Base-by-base conservation (phyloP, 2,888 invertebrate species). In the Dioctria rufipes region DNA sequence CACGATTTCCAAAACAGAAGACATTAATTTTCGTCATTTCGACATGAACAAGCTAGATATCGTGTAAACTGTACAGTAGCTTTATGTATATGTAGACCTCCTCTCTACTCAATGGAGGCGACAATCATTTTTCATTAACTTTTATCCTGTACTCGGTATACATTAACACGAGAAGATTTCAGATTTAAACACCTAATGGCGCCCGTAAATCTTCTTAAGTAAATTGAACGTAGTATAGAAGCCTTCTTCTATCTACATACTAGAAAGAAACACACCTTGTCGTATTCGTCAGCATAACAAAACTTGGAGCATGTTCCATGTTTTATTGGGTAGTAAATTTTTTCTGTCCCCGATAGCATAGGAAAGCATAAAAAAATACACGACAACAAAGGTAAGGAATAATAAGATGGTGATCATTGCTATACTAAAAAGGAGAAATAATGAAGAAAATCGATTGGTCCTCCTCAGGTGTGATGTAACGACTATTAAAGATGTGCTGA, bases 381-480 rank as follows among this genome's bases (percentile, higher is more conserved):
- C 25, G 25, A 25, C 25, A 25, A 25, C 25, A 25, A 25, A 25
- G 25, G 25, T 25, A 25, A 25, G 25, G 25, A 1, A 25, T 25
- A 25, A 25, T 25, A 25, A 25, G 25, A 25, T 25, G 60, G 73
- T 75, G 73, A 75, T 75, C 73, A 75, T 75, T 75, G 60, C 60
- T 58, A 60, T 60, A 60, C 9, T 60, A 75, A 75, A 25, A 71
- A 75, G 66, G 42, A 49, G 13, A 75, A 75, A 75, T 60, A 75
- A 75, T 75, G 43, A 60, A 75, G 69, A 43, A 75, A 75, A 75
- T 75, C 73, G 73, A 75, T 75, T 75, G 73, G 60, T 13, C 73
- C 46, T 51, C 51, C 51, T 43, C 73, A 60, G 73, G 73, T 75
- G 73, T 60, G 73, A 75, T 13, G 42, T 60, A 60, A 6, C 43